Conservation (phyloP, 2,888 invertebrate genomes). For the Tanytarsus gracilentus region DNA sequence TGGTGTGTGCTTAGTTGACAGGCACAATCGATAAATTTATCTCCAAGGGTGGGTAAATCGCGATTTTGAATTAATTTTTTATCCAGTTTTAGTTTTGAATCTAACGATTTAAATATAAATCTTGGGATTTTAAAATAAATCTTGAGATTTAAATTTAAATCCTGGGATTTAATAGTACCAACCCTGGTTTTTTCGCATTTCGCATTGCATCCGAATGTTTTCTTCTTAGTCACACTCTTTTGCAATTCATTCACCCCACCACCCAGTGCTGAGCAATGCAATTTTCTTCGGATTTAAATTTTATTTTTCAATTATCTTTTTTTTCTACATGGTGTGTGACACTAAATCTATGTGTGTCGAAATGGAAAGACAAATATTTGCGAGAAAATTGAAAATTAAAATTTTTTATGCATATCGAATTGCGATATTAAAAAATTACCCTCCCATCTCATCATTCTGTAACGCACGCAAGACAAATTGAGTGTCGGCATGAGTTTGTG, state of each 20-base stretch:
- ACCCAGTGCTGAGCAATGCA: not conserved
- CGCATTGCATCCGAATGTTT: slow-evolving; percentile 6
- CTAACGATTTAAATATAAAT: too few relatives aligned
- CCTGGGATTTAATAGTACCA: too few relatives aligned
- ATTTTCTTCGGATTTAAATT: slow-evolving; percentile 28
- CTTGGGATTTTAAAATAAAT: too few relatives aligned
- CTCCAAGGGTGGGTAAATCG: too few relatives aligned
- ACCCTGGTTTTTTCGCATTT: not conserved
- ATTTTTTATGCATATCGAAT: slow-evolving; percentile 25
- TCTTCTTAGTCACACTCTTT: not conserved
- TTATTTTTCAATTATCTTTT: not conserved
- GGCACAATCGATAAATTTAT: too few relatives aligned
- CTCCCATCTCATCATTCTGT: slow-evolving; percentile 17
- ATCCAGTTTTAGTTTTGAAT: too few relatives aligned
- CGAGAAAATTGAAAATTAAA: slow-evolving; percentile 12
- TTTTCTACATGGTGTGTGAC: not conserved
- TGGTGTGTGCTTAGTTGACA: too few relatives aligned
- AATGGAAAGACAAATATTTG: slow-evolving; percentile 20
- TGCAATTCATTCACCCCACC: not conserved
- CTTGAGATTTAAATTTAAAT: too few relatives aligned
- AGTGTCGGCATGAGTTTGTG: slow-evolving; percentile 18
- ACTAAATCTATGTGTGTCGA: not conserved
- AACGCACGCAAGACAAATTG: slow-evolving; percentile 22
- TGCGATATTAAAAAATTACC: not conserved
- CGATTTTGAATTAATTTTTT: too few relatives aligned